Percentiles rank a stretch among this genome's conserved stretches.
Conservation (phyloP, 2,113 vertebrate species). For the Anthoscopus minutus region DNA sequence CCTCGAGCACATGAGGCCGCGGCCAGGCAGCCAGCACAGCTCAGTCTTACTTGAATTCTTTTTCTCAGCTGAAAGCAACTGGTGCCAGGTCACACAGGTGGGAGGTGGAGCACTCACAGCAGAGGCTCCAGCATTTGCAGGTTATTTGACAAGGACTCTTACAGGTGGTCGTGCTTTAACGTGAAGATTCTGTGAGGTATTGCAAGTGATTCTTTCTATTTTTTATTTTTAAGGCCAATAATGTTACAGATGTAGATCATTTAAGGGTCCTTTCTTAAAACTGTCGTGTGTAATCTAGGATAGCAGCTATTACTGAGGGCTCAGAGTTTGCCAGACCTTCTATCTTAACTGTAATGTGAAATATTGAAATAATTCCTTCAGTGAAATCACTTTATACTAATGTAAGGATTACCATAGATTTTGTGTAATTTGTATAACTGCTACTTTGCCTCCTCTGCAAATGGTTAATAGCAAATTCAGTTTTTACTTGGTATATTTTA, state of each 20-base stretch:
- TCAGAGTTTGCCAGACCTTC: neutral
- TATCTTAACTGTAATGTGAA: conserved; percentile 75
- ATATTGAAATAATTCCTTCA: conserved; percentile 64
- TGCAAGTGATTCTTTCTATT: conserved; percentile 32
- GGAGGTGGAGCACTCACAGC: conserved; percentile 31
- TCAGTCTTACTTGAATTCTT: conserved; percentile 71
- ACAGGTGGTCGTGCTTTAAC: conserved; percentile 42
- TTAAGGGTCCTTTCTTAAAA: conserved; percentile 67
- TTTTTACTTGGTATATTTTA: conserved; percentile 65
- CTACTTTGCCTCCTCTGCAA: conserved; percentile 66
- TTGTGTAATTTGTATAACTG: conserved; percentile 66
- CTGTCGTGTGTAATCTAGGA: conserved; percentile 65
- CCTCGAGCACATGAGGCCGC: conserved; percentile 74
- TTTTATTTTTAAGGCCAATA: conserved; percentile 24
- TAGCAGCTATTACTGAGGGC: conserved; percentile 31
- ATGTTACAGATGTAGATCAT: conserved; percentile 63
- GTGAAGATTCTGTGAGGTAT: conserved; percentile 54
- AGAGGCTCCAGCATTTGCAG: conserved; percentile 32
- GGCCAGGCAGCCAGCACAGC: conserved; percentile 39
- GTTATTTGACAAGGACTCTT: conserved; percentile 59
- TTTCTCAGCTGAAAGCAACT: conserved; percentile 54
- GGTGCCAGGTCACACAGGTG: conserved; percentile 28
- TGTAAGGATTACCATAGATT: conserved; percentile 58
- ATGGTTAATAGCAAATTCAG: conserved; percentile 52
- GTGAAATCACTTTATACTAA: conserved; percentile 57